phyloP scores from a whole-genome alignment of 2,113 vertebrate genomes.

The Gymnorhina tibicen region DNA sequence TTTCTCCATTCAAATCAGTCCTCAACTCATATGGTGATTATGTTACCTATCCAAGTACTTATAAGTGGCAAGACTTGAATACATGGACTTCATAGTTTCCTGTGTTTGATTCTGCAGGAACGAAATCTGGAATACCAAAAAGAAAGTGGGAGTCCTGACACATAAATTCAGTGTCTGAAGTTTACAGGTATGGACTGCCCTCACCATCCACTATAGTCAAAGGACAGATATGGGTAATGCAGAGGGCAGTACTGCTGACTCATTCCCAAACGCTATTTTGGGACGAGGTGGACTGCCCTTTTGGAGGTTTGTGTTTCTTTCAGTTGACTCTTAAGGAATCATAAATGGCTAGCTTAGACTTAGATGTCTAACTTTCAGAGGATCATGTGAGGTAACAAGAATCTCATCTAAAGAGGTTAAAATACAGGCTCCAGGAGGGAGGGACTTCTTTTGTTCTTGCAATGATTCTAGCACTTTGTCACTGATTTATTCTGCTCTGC shows the following conservation, averaged over 20 bases:
- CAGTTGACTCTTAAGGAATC: background rate
- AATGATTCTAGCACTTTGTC: background rate
- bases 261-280: background rate
- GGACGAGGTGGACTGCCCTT: background rate
- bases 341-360: background rate
- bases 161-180: background rate
- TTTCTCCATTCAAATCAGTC: constrained; percentile 30
- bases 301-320: background rate
- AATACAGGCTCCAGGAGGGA: background rate
- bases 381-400: background rate
- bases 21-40: background rate
- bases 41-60: background rate
- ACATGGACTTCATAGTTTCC: fast-evolving
- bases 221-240: background rate
- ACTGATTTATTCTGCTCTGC: constrained; percentile 26
- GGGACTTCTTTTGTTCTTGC: background rate
- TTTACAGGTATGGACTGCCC: background rate
- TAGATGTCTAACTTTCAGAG: background rate
- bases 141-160: background rate
- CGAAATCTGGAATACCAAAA: background rate
- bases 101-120: background rate
- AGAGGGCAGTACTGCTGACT: constrained; percentile 1
- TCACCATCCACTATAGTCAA: background rate
- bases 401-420: background rate
- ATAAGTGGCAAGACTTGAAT: background rate